A percentile compares a stretch with the other conserved stretches of the same genome.
Evolutionary conservation across 2,113 vertebrate species (phyloP).

Genomic region (Festucalex cinctus): DNA sequence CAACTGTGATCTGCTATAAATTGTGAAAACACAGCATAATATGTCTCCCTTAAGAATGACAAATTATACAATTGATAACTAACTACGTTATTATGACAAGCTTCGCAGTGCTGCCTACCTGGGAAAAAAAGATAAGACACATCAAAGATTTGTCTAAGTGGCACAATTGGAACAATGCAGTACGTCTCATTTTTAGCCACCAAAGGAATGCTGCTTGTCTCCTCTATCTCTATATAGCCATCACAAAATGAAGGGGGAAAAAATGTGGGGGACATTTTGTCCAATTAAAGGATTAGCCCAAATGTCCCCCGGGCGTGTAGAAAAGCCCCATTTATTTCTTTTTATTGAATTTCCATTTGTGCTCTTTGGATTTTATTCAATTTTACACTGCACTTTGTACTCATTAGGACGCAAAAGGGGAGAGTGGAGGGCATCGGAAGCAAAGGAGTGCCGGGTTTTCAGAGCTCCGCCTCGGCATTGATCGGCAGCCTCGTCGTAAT

Average conservation of each 20-base stretch:
- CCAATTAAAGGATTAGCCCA: conserved; percentile 66
- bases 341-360: conserved; percentile 58
- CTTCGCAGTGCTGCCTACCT: background rate
- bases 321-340: conserved; percentile 62
- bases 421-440: conserved; percentile 28
- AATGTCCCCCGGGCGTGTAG: conserved; percentile 44
- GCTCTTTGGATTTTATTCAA: conserved; percentile 61
- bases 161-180: background rate
- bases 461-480: conserved; percentile 24
- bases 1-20: background rate
- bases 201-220: background rate
- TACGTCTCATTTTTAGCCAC: background rate
- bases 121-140: background rate
- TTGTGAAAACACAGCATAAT: background rate
- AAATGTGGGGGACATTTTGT: conserved; percentile 36
- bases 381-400: conserved; percentile 57
- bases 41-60: background rate
- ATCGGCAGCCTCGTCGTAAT: conserved; percentile 35
- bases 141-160: background rate
- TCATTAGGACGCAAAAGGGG: conserved; percentile 46
- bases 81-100: background rate
- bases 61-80: background rate
- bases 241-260: conserved; percentile 28
- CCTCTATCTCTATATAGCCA: conserved; percentile 16
- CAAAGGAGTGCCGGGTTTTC: conserved; percentile 26